phyloP scores from a whole-genome alignment of 2,797 vertebrate species.

The Lophius americanus region DNA sequence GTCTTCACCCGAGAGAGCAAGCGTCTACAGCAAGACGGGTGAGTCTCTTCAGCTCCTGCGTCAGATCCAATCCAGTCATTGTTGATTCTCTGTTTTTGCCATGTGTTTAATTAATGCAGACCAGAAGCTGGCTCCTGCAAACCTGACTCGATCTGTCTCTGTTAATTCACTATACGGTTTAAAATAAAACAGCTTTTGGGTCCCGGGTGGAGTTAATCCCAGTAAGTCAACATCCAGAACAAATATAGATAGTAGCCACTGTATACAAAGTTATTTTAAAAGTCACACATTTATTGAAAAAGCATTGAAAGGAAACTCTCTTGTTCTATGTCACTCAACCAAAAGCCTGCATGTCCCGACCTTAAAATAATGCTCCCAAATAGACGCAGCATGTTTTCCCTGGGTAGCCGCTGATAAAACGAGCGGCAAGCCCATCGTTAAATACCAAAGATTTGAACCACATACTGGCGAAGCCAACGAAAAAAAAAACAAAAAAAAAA shows the following conservation, averaged over 20 bases:
- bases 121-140: conserved; percentile 41
- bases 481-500: conserved; percentile 30
- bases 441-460: conserved; percentile 53
- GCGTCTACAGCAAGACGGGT: conserved; percentile 55
- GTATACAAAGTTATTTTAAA: conserved; percentile 65
- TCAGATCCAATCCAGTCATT: not conserved
- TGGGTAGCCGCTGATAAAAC: conserved; percentile 65
- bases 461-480: conserved; percentile 41
- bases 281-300: conserved; percentile 70
- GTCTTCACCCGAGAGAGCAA: conserved; percentile 32
- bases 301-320: conserved; percentile 63
- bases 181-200: conserved; percentile 61
- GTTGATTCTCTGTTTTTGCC: conserved; percentile 22
- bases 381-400: conserved; percentile 73
- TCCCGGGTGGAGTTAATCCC: conserved; percentile 70
- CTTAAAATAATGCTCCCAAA: conserved; percentile 73
- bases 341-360: conserved; percentile 49
- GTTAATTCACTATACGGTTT: conserved; percentile 54
- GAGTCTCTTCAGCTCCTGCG: conserved; percentile 23
- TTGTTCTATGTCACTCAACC: conserved; percentile 68
- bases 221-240: conserved; percentile 75
- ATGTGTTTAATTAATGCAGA: conserved; percentile 29
- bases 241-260: conserved; percentile 75
- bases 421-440: conserved; percentile 56
- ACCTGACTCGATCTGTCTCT: conserved; percentile 49